Conservation (phyloP, 1,140 invertebrate genomes). For the Drosophila cardini region DNA sequence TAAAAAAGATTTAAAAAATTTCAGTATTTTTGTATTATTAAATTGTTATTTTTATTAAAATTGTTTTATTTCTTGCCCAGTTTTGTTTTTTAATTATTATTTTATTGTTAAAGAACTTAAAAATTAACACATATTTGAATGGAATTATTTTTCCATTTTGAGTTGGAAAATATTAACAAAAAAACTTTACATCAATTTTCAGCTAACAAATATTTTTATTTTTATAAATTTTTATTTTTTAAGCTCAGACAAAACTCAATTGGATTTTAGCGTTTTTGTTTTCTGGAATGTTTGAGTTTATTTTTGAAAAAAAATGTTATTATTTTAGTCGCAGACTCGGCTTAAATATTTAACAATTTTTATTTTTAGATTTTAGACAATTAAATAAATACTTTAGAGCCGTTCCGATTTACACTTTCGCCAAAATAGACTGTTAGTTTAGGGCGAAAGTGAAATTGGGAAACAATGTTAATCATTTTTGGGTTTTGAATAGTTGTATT, state of each 20-base stretch:
- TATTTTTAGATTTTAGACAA: slow-evolving; percentile 42
- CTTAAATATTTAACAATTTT: slow-evolving; percentile 39
- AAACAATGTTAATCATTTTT: background rate
- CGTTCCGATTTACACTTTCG: background rate
- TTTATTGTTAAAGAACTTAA: slow-evolving; percentile 8
- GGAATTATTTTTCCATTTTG: slow-evolving; percentile 1
- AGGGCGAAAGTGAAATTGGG: background rate
- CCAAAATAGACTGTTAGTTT: background rate
- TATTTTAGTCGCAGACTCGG: slow-evolving; percentile 18
- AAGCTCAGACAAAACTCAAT: slow-evolving; percentile 14
- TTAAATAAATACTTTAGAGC: slow-evolving; percentile 40
- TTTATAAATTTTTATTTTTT: background rate
- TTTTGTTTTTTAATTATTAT: slow-evolving; percentile 31
- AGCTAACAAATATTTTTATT: slow-evolving; percentile 20
- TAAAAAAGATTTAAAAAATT: background rate
- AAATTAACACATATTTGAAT: slow-evolving; percentile 30
- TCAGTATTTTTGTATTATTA: slow-evolving; percentile 66
- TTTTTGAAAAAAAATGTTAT: slow-evolving; percentile 49
- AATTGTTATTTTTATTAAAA: slow-evolving; percentile 77
- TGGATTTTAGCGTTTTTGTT: background rate
- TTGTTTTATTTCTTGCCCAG: slow-evolving; percentile 44
- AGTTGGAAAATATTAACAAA: slow-evolving; percentile 21
- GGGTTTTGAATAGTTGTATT: slow-evolving; percentile 37
- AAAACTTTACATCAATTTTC: slow-evolving; percentile 30
- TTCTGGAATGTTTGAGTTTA: slow-evolving; percentile 11